Base-by-base conservation (phyloP, 2,888 invertebrate genomes). In the Malthinus seriepunctatus region DNA sequence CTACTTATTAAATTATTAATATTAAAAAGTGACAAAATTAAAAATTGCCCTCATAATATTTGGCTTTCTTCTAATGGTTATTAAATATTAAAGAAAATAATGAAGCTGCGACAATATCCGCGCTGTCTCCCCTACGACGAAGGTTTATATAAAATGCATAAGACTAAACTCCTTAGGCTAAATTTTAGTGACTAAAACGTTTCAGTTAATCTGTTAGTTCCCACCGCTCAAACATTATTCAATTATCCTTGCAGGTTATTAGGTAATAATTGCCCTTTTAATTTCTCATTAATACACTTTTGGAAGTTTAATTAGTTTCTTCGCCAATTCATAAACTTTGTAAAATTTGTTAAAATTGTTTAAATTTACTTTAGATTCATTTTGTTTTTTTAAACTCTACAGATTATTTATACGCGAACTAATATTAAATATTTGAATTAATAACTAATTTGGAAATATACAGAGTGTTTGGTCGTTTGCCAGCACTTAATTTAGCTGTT, bases 111-210 rank as follows among this genome's bases (percentile, higher is more conserved):
- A 38, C 50, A 52, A 60, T 52, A 51, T 57, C 55, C 23, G 48
- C 45, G 38, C 60, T 51, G 23, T n/a, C n/a, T n/a, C n/a, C n/a
- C n/a, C 23, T 23, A 23, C 23, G 2, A 50, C 48, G 51, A 55
- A 56, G 51, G 47, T 56, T 63, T 61, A 63, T 63, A 55, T 56
- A 63, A 63, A 63, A 63, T 63, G 49, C 58, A 63, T 53, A 55
- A 53, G 56, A 32, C 60, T 51, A 49, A 39, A 48, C 56, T 48
- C 54, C 54, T 51, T 58, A 31, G 55, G 56, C 56, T 45, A 49
- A 49, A 34, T 54, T 53, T 58, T 39, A 45, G 51, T 51, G 38
- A 50, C 39, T 54, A 50, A 23, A 46, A 50, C 46, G 59, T 54
- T 59, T 51, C 38, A 39, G 54, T 33, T 63, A 56, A 60, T 53